Percentiles rank a stretch among this genome's conserved stretches.
These are phyloP conservation scores for Drosophila paranaensis DNA, from an alignment of 2,888 invertebrate genomes.

Conservation along the genomic window DNA sequence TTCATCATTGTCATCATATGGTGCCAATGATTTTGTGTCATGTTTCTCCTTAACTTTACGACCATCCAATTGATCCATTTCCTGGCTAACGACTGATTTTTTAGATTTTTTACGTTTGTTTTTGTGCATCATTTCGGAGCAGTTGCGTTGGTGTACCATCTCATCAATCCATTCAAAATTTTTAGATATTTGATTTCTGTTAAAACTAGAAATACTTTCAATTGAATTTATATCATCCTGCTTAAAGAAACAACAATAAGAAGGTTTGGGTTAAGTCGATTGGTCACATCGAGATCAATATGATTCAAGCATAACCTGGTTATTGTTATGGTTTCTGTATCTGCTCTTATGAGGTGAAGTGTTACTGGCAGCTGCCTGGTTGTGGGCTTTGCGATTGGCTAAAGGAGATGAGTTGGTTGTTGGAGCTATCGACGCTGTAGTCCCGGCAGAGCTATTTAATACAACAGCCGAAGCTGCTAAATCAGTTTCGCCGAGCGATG, in stretches of 20 bases:
- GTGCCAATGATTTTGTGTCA: constrained; percentile 46
- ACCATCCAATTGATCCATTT: constrained; percentile 76
- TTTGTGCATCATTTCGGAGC: constrained; percentile 66
- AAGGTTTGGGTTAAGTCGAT: neutral
- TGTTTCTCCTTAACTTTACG: constrained; percentile 50
- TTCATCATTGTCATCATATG: constrained; percentile 74
- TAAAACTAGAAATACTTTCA: constrained; percentile 76
- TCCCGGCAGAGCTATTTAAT: constrained; percentile 72
- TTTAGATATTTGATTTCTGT: constrained; percentile 45
- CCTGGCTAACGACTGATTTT: constrained; percentile 53
- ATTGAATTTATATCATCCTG: constrained; percentile 83
- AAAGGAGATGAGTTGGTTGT: constrained; percentile 64
- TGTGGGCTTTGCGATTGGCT: constrained; percentile 46
- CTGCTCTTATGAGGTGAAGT: constrained; percentile 59
- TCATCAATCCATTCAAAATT: constrained; percentile 78
- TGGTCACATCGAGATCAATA: neutral
- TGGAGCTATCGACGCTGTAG: constrained; percentile 74
- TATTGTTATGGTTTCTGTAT: constrained; percentile 76
- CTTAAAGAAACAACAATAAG: neutral
- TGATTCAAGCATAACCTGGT: constrained; percentile 62
- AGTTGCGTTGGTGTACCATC: constrained; percentile 58
- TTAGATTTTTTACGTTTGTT: constrained; percentile 80
- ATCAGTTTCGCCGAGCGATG: constrained; percentile 56
- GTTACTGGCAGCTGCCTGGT: constrained; percentile 15
- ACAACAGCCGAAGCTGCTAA: constrained; percentile 48